These are phyloP conservation scores for Passer domesticus DNA, from an alignment of 2,113 vertebrate genomes.

Conservation along the genomic window DNA sequence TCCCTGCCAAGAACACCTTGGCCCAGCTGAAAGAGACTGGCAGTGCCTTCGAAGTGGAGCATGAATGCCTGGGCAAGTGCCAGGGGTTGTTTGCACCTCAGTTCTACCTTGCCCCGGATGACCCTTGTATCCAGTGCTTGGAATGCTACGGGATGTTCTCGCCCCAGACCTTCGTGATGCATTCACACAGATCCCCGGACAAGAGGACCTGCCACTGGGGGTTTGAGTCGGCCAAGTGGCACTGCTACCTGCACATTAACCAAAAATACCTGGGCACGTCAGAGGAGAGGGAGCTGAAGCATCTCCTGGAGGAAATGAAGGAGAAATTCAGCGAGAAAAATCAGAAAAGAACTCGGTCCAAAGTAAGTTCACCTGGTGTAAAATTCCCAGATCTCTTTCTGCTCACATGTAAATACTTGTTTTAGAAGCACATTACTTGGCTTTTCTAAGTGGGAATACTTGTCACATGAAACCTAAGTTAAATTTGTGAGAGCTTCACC, in stretches of 20 bases:
- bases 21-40: slow-evolving; percentile 88
- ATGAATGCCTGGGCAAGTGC: slow-evolving; percentile 96
- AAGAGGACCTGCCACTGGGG: slow-evolving; percentile 99
- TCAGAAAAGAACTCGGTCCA: slow-evolving; percentile 83
- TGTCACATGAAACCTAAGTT: slow-evolving; percentile 33
- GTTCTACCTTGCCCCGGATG: slow-evolving; percentile 90
- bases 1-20: slow-evolving; percentile 80
- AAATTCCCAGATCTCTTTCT: not conserved
- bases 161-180: slow-evolving; percentile 96
- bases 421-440: not conserved
- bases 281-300: slow-evolving; percentile 86
- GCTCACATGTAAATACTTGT: not conserved
- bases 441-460: slow-evolving; percentile 1
- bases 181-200: slow-evolving; percentile 94
- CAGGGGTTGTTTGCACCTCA: slow-evolving; percentile 94
- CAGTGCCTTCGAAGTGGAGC: slow-evolving; percentile 94
- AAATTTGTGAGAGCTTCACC: slow-evolving; percentile 16
- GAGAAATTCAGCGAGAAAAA: slow-evolving; percentile 89
- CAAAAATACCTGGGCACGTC: slow-evolving; percentile 87
- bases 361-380: slow-evolving; percentile 82
- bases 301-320: slow-evolving; percentile 92
- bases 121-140: slow-evolving; percentile 92
- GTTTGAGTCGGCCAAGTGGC: slow-evolving; percentile 97
- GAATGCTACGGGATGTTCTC: slow-evolving; percentile 97
- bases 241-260: slow-evolving; percentile 95